Base-by-base conservation (phyloP, 2,888 invertebrate genomes). In the Spicauda simplicius region DNA sequence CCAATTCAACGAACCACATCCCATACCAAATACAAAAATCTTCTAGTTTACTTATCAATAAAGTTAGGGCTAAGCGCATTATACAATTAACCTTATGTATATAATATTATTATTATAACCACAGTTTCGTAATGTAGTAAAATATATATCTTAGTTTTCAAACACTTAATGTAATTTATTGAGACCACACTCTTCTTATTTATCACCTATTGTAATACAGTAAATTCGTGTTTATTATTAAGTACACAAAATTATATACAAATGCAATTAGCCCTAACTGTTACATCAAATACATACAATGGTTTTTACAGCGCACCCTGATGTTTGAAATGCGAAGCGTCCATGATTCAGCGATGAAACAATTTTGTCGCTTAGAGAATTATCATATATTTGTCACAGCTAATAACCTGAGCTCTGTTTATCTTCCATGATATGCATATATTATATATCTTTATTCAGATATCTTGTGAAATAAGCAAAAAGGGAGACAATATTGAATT, bases 221-320 rank as follows among this genome's bases (percentile, higher is more conserved):
- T 41, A 41, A 41, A 14, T 41, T 3, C 41, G 14, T 41, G 12
- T 14, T n/a, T n/a, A n/a, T n/a, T n/a, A n/a, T n/a, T 18, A 37
- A 8, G 10, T 41, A 41, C 41, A 41, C 14, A 41, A 33, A 41
- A 41, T 41, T 41, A 14, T 41, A 41, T 3, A 56, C 37, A 56
- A 56, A 56, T 56, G 56, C 56, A 37, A 56, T 56, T 37, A 56
- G 56, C 56, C 37, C 56, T 53, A 33, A 33, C 33, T 37, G 14
- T 56, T 33, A 16, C n/a, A 56, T 14, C 11, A 20, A 18, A 53
- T 4, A 53, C 41, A 5, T 41, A 4, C 25, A 25, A 25, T 25
- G 25, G 19, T 53, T 12, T 53, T 53, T 53, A 53, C 53, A 53
- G 20, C 20, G 53, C 53, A 10, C 53, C 20, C 18, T 20, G 19